Percentiles rank a stretch among this genome's conserved stretches.
Conservation (phyloP, 2,113 vertebrate species). For the Thalassarche chlororhynchos region DNA sequence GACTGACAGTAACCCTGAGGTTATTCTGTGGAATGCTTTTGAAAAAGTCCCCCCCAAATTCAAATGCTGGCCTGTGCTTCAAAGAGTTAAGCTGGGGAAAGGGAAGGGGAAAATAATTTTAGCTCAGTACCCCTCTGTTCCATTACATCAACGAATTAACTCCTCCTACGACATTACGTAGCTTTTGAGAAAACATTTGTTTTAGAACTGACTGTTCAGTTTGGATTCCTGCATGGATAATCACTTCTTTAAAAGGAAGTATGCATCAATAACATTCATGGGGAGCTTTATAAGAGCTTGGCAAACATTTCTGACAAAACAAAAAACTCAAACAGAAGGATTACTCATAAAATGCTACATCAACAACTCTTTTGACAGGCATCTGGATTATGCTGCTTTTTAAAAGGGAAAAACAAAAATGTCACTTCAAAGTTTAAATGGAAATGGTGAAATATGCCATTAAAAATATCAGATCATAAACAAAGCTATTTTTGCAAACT, state of each 20-base stretch:
- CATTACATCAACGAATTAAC: background rate
- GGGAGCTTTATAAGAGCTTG: slow-evolving; percentile 49
- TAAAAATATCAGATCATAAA: slow-evolving; percentile 56
- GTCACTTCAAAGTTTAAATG: slow-evolving; percentile 41
- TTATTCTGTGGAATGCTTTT: background rate
- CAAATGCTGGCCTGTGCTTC: background rate
- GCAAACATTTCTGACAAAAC: slow-evolving; percentile 63
- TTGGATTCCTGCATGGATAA: slow-evolving; percentile 1
- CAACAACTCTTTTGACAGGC: slow-evolving; percentile 58
- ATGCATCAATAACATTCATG: slow-evolving; percentile 61
- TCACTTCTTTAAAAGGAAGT: slow-evolving; percentile 53
- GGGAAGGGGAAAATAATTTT: background rate
- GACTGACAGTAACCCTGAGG: background rate
- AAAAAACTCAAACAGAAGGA: slow-evolving; percentile 61
- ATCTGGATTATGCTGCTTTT: slow-evolving; percentile 59
- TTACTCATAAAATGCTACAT: slow-evolving; percentile 68
- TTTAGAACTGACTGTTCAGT: background rate
- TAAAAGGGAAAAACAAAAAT: slow-evolving; percentile 49
- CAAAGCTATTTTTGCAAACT: slow-evolving; percentile 38
- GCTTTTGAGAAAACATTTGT: slow-evolving; percentile 30
- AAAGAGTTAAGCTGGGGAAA: background rate
- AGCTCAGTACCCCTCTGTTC: background rate
- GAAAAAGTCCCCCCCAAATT: background rate
- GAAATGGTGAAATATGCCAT: slow-evolving; percentile 50
- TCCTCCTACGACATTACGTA: slow-evolving; percentile 2